These are phyloP conservation scores for Leptodactylus fallax DNA, from an alignment of 2,797 vertebrate species.

Conservation along the genomic window DNA sequence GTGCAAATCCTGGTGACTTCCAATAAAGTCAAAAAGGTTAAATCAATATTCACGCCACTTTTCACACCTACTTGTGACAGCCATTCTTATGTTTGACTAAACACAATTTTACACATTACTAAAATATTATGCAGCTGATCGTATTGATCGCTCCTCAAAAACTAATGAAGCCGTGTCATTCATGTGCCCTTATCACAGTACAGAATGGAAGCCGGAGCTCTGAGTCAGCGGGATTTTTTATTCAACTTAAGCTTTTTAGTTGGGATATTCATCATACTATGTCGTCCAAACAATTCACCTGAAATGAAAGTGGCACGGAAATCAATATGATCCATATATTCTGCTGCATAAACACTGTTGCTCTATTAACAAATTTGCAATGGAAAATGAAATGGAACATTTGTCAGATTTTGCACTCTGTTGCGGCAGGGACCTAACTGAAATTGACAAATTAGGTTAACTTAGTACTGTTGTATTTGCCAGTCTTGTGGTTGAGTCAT, in stretches of 20 bases:
- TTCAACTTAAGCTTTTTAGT: constrained; percentile 74
- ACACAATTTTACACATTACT: constrained; percentile 72
- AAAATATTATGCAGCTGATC: constrained; percentile 78
- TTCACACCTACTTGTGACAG: background rate
- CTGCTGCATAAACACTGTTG: constrained; percentile 87
- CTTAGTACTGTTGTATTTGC: constrained; percentile 82
- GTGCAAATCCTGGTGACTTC: background rate
- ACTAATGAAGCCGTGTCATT: constrained; percentile 76
- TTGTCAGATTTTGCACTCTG: constrained; percentile 69
- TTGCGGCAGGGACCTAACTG: constrained; percentile 68
- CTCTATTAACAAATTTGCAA: constrained; percentile 78
- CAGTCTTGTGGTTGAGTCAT: constrained; percentile 80
- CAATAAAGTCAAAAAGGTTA: constrained; percentile 22
- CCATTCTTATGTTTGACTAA: constrained; percentile 44
- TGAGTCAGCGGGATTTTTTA: constrained; percentile 83
- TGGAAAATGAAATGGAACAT: constrained; percentile 70
- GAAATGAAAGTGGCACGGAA: constrained; percentile 82
- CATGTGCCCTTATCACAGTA: constrained; percentile 71
- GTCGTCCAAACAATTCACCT: constrained; percentile 89
- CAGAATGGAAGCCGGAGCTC: constrained; percentile 73
- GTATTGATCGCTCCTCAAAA: constrained; percentile 80
- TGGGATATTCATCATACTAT: constrained; percentile 87
- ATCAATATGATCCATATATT: constrained; percentile 89
- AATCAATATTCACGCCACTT: constrained; percentile 14
- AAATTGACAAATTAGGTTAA: constrained; percentile 86